Evolutionary conservation across 2,797 vertebrate genomes (phyloP).

Genomic region (Clarias laeviceps): DNA sequence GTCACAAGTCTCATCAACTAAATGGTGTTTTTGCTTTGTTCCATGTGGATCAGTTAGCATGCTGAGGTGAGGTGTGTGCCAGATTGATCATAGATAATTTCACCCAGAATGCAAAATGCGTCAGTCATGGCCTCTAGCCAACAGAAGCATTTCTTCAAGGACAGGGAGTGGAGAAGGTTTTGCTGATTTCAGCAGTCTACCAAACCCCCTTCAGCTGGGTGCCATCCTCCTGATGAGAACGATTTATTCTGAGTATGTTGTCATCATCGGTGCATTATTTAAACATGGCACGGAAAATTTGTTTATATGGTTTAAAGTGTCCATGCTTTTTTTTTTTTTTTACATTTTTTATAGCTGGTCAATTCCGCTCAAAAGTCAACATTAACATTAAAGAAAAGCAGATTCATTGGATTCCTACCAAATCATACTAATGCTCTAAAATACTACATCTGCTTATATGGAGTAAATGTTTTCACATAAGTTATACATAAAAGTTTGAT

Average conservation of each 20-base stretch:
- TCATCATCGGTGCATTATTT: background rate
- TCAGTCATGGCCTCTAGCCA: background rate
- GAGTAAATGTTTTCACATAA: too few species aligned
- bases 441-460: too few species aligned
- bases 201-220: background rate
- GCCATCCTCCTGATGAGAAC: background rate
- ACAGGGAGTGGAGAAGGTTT: background rate
- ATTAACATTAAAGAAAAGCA: too few species aligned
- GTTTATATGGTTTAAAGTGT: background rate
- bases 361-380: too few species aligned
- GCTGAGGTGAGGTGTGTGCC: background rate
- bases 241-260: background rate
- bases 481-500: too few species aligned
- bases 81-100: background rate
- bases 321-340: background rate
- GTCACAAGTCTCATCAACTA: background rate
- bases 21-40: background rate
- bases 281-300: background rate
- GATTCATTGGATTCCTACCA: too few species aligned
- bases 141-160: slow-evolving; percentile 6
- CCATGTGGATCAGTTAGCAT: background rate
- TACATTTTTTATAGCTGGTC: background rate
- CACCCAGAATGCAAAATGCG: background rate
- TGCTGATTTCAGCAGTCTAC: slow-evolving; percentile 5
- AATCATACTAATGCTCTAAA: too few species aligned